These are phyloP conservation scores for Lycaon pictus DNA, from an alignment of 2,113 vertebrate species.

Conservation along the genomic window DNA sequence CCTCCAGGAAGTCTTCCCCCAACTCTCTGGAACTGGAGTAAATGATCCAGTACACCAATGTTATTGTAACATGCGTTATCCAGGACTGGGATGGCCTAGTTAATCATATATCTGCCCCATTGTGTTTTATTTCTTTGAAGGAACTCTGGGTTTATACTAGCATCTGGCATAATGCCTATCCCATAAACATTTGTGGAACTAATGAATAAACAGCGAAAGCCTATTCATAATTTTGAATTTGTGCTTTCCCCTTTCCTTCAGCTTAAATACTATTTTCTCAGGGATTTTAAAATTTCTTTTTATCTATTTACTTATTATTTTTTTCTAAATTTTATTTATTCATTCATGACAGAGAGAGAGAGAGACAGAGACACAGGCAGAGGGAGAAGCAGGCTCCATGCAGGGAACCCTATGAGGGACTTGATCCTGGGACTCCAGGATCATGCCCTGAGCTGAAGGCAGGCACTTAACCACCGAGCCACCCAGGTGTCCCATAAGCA, in stretches of 20 bases:
- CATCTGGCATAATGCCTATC: background rate
- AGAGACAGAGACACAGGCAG: too few species aligned
- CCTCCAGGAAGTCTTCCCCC: background rate
- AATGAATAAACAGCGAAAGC: background rate
- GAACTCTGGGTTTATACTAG: background rate
- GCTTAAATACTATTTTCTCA: background rate
- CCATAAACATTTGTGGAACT: background rate
- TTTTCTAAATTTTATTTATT: too few species aligned
- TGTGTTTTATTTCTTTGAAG: constrained; percentile 32
- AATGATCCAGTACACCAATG: background rate
- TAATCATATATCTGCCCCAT: background rate
- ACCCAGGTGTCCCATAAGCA: too few species aligned
- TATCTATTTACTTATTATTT: too few species aligned
- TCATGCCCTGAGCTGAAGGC: too few species aligned
- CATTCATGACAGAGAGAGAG: too few species aligned
- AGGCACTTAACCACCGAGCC: too few species aligned
- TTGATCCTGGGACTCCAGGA: too few species aligned
- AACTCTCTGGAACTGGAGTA: constrained; percentile 1
- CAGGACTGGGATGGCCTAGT: background rate
- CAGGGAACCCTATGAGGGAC: too few species aligned
- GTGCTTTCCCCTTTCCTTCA: background rate
- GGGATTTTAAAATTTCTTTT: too few species aligned
- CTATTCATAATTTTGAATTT: background rate
- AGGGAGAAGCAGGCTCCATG: too few species aligned
- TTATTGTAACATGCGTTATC: background rate